These are phyloP conservation scores for Perdita meconis DNA, from an alignment of 2,888 invertebrate genomes.

Conservation along the genomic window DNA sequence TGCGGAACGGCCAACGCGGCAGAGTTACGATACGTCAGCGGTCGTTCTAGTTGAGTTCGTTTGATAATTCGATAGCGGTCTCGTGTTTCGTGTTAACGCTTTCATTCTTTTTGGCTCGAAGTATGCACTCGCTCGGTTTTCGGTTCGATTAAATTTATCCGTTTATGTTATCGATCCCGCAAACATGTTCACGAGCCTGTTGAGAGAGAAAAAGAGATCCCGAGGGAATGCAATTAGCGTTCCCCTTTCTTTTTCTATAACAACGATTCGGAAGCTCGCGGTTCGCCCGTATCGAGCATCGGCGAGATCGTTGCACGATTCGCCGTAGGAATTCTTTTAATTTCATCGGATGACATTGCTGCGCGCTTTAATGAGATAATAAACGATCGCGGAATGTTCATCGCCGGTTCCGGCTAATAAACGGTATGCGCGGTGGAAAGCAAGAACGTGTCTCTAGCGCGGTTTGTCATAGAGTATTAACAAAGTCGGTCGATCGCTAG, in stretches of 20 bases:
- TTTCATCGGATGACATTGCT: constrained; percentile 3
- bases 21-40: constrained; percentile 69
- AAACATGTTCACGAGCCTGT: constrained; percentile 21
- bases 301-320: constrained; percentile 17
- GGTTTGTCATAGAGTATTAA: constrained; percentile 28
- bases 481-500: constrained; percentile 16
- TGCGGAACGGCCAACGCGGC: constrained; percentile 65
- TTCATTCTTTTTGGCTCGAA: constrained; percentile 21
- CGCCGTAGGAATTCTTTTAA: constrained; percentile 10
- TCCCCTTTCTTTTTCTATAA: background rate
- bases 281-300: constrained; percentile 7
- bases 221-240: constrained; percentile 21
- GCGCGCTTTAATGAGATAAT: constrained; percentile 1
- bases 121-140: constrained; percentile 12
- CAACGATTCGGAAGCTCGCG: constrained; percentile 21
- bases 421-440: background rate
- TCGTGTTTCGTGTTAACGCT: constrained; percentile 18
- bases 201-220: background rate
- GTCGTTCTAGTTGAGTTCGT: constrained; percentile 64
- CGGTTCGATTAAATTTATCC: constrained; percentile 67
- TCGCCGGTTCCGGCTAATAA: background rate
- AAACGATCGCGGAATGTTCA: background rate
- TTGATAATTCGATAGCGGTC: constrained; percentile 66
- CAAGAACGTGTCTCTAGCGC: background rate
- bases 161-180: constrained; percentile 49